A percentile compares a stretch with the other conserved stretches of the same genome.
Conservation (phyloP, 2,113 vertebrate genomes). For the Heteronetta atricapilla region DNA sequence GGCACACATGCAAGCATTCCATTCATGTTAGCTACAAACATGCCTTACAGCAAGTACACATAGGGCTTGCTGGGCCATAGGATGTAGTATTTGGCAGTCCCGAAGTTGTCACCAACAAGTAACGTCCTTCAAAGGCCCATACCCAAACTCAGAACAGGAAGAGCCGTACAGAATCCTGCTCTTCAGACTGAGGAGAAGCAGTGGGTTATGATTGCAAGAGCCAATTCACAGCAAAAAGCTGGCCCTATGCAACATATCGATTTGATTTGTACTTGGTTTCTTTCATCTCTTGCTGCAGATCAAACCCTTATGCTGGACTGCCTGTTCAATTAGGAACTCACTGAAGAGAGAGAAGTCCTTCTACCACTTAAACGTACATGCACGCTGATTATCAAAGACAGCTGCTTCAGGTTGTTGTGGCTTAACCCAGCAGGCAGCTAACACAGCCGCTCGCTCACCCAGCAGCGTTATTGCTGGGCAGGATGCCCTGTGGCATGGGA, state of each 20-base stretch:
- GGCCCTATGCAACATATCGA: neutral
- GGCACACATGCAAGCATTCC: neutral
- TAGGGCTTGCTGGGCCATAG: neutral
- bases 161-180: neutral
- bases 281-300: neutral
- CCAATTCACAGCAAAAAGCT: neutral
- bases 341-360: neutral
- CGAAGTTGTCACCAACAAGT: neutral
- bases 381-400: neutral
- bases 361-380: neutral
- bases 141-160: neutral
- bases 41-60: neutral
- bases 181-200: neutral
- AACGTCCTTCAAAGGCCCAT: neutral
- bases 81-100: neutral
- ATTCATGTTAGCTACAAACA: neutral
- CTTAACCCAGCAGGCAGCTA: no score
- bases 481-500: neutral
- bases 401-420: neutral
- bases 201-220: neutral
- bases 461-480: neutral
- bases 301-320: neutral
- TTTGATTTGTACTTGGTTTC: neutral
- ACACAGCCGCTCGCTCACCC: no score
- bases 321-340: neutral